These are phyloP conservation scores for Xenotilapia caudafasciata DNA, from an alignment of 2,113 vertebrate genomes.

Conservation along the genomic window DNA sequence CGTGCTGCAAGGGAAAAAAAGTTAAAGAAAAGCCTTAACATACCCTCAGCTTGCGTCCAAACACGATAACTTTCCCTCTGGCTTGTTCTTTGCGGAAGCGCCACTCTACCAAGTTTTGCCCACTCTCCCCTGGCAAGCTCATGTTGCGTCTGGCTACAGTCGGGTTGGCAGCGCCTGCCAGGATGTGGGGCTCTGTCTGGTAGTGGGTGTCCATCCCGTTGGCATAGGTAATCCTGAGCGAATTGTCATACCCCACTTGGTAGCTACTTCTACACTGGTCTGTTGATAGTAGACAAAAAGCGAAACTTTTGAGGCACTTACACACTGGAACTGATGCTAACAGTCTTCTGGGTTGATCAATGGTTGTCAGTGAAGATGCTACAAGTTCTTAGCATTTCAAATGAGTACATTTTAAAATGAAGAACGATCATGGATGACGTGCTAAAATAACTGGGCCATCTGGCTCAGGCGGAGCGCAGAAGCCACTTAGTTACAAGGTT, in stretches of 20 bases:
- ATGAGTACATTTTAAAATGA: background rate
- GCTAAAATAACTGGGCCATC: constrained; percentile 24
- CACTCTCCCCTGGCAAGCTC: constrained; percentile 90
- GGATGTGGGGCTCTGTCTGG: constrained; percentile 91
- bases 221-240: constrained; percentile 88
- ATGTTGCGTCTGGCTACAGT: constrained; percentile 93
- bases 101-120: constrained; percentile 96
- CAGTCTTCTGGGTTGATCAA: background rate
- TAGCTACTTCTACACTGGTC: constrained; percentile 94
- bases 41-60: constrained; percentile 94
- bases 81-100: constrained; percentile 94
- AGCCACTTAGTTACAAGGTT: constrained; percentile 44
- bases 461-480: constrained; percentile 11
- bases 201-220: constrained; percentile 94
- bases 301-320: background rate
- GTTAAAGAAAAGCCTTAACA: background rate
- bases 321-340: background rate
- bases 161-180: constrained; percentile 91
- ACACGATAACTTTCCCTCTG: constrained; percentile 92
- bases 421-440: background rate
- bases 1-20: background rate
- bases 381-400: background rate
- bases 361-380: background rate
- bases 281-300: constrained; percentile 45
- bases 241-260: constrained; percentile 91